Base-by-base conservation (phyloP, 2,797 vertebrate species). In the Gobio occitaniae region DNA sequence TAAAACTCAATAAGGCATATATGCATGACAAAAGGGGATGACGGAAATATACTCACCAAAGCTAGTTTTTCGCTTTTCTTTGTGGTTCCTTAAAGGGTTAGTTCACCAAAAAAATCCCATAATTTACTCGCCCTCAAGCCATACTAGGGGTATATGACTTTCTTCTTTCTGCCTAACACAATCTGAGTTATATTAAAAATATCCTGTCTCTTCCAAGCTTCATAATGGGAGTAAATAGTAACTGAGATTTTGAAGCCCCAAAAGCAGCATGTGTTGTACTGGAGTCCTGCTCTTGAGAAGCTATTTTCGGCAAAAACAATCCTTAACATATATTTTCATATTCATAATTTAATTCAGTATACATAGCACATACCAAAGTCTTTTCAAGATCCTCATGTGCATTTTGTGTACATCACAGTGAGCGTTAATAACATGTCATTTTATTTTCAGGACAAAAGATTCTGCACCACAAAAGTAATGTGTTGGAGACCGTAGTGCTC, bases 401-500 rank as follows among this genome's bases (percentile, higher is more conserved):
- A 71, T 25, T 70, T 9, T 59, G 21, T 71, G 21, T 52, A 29
- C 13, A 32, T 71, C 9, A 44, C 52, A 47, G 16, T 29, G 17
- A 48, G 11, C 11, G 47, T 81, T 72, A 71, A 56, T 83, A 76
- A 76, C 2, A 25, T 68, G 15, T 32, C 0, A 36, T 71, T 61
- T 38, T 78, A 48, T 48, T 86, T 29, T 21, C 88, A 99, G 98
- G 98, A 82, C 98, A 99, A 94, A 98, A 98, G 90, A 99, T 99
- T 92, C 97, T 99, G 92, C 98, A 99, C 90, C 98, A 99, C 90
- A 97, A 98, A 94, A 99, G 98, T 92, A 97, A 96, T 87, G 91
- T 98, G 81, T 93, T 99, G 92, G 98, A 99, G 94, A 99, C 98
- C 0, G 98, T 99, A 79, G 98, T 99, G 82, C 95, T 99, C 13